phyloP scores from a whole-genome alignment of 2,888 invertebrate genomes.

The Anarsia innoxiella region DNA sequence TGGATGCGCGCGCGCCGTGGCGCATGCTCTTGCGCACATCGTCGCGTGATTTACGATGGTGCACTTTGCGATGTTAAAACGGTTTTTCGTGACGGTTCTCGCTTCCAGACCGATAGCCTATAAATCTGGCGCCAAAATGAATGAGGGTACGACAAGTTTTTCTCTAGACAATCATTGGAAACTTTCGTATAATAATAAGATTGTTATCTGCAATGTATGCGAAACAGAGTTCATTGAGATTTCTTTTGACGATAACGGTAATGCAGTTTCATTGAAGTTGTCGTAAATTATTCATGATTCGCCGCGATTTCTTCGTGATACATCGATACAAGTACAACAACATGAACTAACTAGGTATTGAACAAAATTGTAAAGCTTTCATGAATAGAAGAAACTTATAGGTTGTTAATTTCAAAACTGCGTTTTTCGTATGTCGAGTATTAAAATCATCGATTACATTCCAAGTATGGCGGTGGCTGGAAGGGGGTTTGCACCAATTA shows the following conservation, averaged over 20 bases:
- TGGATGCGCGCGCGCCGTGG: conserved; percentile 39
- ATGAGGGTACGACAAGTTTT: conserved; percentile 55
- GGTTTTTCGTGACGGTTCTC: conserved; percentile 56
- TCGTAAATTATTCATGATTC: conserved; percentile 8
- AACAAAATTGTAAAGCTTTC: too few species aligned
- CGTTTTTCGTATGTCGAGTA: too few species aligned
- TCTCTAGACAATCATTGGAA: conserved; percentile 20
- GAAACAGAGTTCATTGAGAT: conserved; percentile 21
- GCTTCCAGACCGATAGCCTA: conserved; percentile 53
- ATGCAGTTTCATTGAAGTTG: conserved; percentile 10
- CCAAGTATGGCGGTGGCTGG: conserved; percentile 23
- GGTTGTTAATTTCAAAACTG: too few species aligned
- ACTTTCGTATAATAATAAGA: conserved; percentile 16
- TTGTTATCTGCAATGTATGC: conserved; percentile 30
- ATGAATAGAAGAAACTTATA: too few species aligned
- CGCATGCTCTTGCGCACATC: conserved; percentile 33
- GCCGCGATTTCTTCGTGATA: too few species aligned
- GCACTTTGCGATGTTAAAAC: conserved; percentile 53
- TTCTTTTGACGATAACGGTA: conserved; percentile 20
- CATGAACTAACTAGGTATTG: too few species aligned
- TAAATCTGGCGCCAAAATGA: conserved; percentile 70
- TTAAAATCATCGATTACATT: conserved; percentile 5
- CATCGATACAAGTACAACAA: too few species aligned
- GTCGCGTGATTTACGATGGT: conserved; percentile 57
- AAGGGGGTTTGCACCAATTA: conserved; percentile 48